Percentiles rank a stretch among this genome's conserved stretches.
phyloP scores from a whole-genome alignment of 2,797 vertebrate species.

The Anniella stebbinsi region DNA sequence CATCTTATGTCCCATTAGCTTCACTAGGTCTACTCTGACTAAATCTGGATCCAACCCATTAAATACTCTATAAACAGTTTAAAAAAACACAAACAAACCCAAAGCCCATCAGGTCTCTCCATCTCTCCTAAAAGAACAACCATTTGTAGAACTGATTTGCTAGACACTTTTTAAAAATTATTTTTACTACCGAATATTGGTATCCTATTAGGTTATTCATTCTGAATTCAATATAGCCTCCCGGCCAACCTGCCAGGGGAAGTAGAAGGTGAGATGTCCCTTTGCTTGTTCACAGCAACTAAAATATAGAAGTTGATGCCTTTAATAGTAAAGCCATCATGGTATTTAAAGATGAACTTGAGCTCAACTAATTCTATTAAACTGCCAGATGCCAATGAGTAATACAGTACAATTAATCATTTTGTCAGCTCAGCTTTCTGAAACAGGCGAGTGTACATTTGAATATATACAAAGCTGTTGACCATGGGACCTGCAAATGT shows the following conservation, averaged over 20 bases:
- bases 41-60: too few species aligned
- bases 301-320: constrained; percentile 79
- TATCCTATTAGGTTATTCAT: constrained; percentile 37
- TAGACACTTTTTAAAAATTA: not conserved
- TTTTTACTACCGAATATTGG: not conserved
- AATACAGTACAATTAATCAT: constrained; percentile 83
- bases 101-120: too few species aligned
- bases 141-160: not conserved
- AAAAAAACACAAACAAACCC: too few species aligned
- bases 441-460: constrained; percentile 81
- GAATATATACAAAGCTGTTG: constrained; percentile 80
- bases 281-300: constrained; percentile 64
- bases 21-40: too few species aligned
- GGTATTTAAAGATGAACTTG: constrained; percentile 82
- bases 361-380: constrained; percentile 83
- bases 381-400: constrained; percentile 78
- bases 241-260: not conserved
- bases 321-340: constrained; percentile 77
- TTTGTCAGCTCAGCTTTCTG: constrained; percentile 80
- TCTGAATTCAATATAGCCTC: constrained; percentile 48
- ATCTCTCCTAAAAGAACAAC: too few species aligned
- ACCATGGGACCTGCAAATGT: constrained; percentile 69
- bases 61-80: too few species aligned
- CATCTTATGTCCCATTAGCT: too few species aligned
- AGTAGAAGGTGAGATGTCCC: constrained; percentile 48